A percentile compares a stretch with the other conserved stretches of the same genome.
phyloP scores from a whole-genome alignment of 2,888 invertebrate genomes.

The Drosophila greeni region DNA sequence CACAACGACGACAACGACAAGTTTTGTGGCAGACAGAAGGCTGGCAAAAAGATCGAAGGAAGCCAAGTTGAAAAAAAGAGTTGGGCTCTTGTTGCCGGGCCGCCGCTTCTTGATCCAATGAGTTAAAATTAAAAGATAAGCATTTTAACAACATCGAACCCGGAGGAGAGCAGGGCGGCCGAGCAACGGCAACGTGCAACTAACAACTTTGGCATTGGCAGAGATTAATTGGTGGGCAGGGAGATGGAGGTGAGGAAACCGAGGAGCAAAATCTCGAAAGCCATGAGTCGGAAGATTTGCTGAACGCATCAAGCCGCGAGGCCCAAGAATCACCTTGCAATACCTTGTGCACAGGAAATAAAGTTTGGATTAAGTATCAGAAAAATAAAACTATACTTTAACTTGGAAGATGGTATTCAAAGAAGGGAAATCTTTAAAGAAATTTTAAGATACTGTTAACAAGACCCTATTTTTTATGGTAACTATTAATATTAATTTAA shows the following conservation, averaged over 20 bases:
- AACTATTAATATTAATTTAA: too few relatives aligned
- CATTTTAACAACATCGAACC: conserved; percentile 76
- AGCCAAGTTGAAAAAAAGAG: conserved; percentile 31
- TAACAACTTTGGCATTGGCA: conserved; percentile 78
- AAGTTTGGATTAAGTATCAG: too few relatives aligned
- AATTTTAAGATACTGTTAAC: too few relatives aligned
- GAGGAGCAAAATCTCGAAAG: conserved; percentile 56
- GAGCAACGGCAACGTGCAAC: conserved; percentile 61
- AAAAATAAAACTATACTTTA: too few relatives aligned
- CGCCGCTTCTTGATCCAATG: conserved; percentile 71
- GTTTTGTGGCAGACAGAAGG: conserved; percentile 58
- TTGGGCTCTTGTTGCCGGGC: conserved; percentile 53
- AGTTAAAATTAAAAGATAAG: conserved; percentile 78
- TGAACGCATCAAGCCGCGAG: conserved; percentile 60
- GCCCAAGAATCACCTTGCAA: conserved; percentile 67
- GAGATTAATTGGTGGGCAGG: conserved; percentile 78
- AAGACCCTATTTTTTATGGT: too few relatives aligned
- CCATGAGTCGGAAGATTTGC: conserved; percentile 72
- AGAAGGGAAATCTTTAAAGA: too few relatives aligned
- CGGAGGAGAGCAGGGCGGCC: conserved; percentile 43
- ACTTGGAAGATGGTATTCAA: too few relatives aligned
- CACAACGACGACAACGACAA: conserved; percentile 46
- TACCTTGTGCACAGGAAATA: conserved; percentile 19
- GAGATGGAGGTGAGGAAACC: conserved; percentile 67
- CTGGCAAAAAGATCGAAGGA: conserved; percentile 26